phyloP scores from a whole-genome alignment of 2,797 vertebrate species.

The Psittacula derbiana region DNA sequence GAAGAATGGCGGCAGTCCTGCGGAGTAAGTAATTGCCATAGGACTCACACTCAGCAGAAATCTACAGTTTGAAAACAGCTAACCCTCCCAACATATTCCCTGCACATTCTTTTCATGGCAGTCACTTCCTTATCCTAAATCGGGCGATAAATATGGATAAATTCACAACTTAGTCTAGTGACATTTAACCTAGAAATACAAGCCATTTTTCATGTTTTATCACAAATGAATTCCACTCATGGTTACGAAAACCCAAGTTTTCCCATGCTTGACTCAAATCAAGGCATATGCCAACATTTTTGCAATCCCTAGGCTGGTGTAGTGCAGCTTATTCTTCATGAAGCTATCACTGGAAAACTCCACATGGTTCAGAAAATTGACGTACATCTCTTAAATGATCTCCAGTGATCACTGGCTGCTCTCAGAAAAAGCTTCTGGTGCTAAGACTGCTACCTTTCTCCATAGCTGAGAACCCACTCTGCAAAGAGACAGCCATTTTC shows the following conservation, averaged over 20 bases:
- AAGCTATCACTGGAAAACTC: neutral
- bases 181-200: slow-evolving; percentile 29
- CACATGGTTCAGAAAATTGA: neutral
- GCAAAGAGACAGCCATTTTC: neutral
- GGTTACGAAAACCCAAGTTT: slow-evolving; percentile 1
- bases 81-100: neutral
- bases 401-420: neutral
- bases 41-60: neutral
- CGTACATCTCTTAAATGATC: neutral
- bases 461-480: fast-evolving
- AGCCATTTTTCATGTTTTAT: slow-evolving; percentile 37
- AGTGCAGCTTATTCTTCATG: neutral
- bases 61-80: slow-evolving; percentile 29
- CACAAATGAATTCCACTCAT: neutral
- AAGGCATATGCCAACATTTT: neutral
- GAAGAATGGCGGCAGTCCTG: slow-evolving; percentile 15
- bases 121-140: slow-evolving; percentile 53
- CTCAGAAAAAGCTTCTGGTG: neutral
- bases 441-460: neutral
- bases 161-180: slow-evolving; percentile 24
- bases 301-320: neutral
- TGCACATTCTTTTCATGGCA: slow-evolving; percentile 33
- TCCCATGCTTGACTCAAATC: slow-evolving; percentile 28
- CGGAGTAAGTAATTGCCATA: neutral
- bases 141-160: neutral